phyloP scores from a whole-genome alignment of 2,113 vertebrate genomes.

The Cyanistes caeruleus region DNA sequence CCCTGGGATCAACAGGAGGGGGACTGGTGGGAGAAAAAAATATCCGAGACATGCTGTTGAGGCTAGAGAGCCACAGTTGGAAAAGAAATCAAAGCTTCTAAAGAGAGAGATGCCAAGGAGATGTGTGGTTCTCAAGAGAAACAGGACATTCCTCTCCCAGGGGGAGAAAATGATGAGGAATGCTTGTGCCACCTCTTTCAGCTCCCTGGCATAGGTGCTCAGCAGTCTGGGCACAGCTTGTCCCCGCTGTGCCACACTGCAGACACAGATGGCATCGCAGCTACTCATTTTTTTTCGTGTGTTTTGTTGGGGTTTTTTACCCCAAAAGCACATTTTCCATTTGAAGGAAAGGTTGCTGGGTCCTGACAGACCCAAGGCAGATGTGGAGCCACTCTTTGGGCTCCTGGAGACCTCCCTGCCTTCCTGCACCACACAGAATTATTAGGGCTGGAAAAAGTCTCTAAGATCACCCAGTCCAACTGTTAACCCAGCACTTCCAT shows the following conservation, averaged over 20 bases:
- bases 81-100: conserved; percentile 47
- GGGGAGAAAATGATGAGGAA: not conserved
- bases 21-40: not conserved
- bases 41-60: not conserved
- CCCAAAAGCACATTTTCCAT: not conserved
- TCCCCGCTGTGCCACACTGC: not conserved
- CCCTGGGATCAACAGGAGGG: not conserved
- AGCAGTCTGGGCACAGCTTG: not conserved
- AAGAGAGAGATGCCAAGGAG: conserved; percentile 40
- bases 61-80: conserved; percentile 23
- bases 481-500: not conserved
- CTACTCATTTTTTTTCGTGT: not conserved
- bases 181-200: not conserved
- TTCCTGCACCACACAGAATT: not conserved
- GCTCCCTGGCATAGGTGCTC: not conserved
- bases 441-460: not conserved
- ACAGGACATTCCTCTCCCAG: conserved; percentile 19
- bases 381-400: accelerated
- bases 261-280: not conserved
- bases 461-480: not conserved
- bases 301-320: not conserved
- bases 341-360: not conserved
- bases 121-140: conserved; percentile 21
- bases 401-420: not conserved
- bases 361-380: not conserved